Percentiles rank a stretch among this genome's conserved stretches.
phyloP scores from a whole-genome alignment of 2,113 vertebrate genomes.

The Tragelaphus imberbis region DNA sequence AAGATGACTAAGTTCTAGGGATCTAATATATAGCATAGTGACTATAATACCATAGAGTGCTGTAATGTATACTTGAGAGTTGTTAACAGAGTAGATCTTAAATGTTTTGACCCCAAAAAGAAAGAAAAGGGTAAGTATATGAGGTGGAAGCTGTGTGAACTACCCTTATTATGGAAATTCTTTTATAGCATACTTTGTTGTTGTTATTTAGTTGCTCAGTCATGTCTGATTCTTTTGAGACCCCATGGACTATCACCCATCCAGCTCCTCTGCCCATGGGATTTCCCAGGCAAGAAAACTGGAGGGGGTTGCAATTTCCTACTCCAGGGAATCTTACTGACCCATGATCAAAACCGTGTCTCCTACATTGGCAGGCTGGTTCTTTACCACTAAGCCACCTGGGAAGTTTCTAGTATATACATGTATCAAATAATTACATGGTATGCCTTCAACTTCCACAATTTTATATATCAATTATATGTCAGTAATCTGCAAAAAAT shows the following conservation, averaged over 20 bases:
- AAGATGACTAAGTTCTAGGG: background rate
- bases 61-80: background rate
- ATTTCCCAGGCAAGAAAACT: background rate
- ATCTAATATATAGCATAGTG: too few species aligned
- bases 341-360: background rate
- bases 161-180: background rate
- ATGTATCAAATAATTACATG: background rate
- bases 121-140: background rate
- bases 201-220: background rate
- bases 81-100: background rate
- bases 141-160: background rate
- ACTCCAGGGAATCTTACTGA: background rate
- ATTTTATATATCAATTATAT: background rate
- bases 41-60: background rate
- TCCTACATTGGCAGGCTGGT: background rate
- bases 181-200: background rate
- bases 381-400: background rate
- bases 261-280: background rate
- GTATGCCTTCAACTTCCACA: background rate
- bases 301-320: background rate
- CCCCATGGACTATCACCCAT: background rate
- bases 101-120: background rate
- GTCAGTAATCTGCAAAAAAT: background rate
- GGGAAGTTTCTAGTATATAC: background rate
- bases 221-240: background rate